Conservation (phyloP, 2,888 invertebrate genomes). For the Cheilosia urbana region DNA sequence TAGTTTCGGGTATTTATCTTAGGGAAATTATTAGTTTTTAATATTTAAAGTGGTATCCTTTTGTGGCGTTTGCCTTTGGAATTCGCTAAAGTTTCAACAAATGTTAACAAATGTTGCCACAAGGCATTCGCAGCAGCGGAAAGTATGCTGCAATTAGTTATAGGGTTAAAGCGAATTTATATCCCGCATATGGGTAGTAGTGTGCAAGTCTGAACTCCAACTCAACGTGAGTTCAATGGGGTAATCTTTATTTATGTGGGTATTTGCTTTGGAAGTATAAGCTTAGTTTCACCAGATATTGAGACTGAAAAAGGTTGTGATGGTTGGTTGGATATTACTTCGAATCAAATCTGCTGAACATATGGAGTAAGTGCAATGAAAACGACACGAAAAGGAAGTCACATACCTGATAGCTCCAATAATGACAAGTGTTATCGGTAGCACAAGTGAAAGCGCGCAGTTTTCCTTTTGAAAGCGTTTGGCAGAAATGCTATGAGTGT, state of each 20-base stretch:
- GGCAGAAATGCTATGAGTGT: too few species aligned
- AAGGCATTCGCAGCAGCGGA: constrained; percentile 30
- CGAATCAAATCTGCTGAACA: too few species aligned
- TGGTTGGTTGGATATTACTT: too few species aligned
- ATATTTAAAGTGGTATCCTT: constrained; percentile 75
- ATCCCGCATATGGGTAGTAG: not conserved
- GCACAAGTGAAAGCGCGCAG: too few species aligned
- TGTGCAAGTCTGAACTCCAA: not conserved
- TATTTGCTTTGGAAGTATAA: not conserved
- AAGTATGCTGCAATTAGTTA: constrained; percentile 43
- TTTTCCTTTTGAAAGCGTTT: too few species aligned
- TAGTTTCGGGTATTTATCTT: constrained; percentile 73
- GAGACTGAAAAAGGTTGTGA: too few species aligned
- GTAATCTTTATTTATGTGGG: not conserved
- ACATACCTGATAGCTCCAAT: too few species aligned
- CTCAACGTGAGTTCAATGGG: not conserved
- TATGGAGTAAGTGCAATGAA: too few species aligned
- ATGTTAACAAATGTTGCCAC: constrained; percentile 29
- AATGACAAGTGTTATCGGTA: too few species aligned
- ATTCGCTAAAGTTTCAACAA: constrained; percentile 34
- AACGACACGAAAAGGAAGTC: too few species aligned
- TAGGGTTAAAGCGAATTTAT: constrained; percentile 21
- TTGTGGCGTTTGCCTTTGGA: constrained; percentile 54
- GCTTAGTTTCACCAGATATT: too few species aligned
- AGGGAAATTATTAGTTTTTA: constrained; percentile 74